phyloP scores from a whole-genome alignment of 37 sponge, comb jelly and placozoan species.

The Amphimedon queenslandica region DNA sequence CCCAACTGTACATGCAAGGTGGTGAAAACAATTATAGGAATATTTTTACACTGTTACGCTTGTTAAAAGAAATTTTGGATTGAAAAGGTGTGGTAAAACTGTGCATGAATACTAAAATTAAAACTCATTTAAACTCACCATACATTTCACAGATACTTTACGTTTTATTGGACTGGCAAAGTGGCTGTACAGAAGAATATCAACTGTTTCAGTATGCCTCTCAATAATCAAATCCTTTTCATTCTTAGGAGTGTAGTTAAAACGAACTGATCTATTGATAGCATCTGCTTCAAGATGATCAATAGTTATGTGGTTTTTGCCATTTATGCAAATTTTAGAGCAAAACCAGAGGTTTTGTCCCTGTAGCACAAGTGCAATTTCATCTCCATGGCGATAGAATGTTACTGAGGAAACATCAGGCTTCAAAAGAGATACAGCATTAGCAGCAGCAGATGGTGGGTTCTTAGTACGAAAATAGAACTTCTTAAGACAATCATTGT shows the following conservation, averaged over 20 bases:
- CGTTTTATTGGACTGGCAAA: neutral
- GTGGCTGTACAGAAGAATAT: neutral
- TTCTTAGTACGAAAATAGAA: no score
- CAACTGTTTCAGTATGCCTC: neutral
- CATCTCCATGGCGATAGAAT: neutral
- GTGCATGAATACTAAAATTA: no score
- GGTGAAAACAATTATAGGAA: neutral
- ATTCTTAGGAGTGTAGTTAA: neutral
- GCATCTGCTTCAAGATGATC: neutral
- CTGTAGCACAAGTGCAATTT: neutral
- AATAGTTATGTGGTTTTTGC: neutral
- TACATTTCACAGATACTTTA: neutral
- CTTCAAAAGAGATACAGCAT: conserved; percentile 18
- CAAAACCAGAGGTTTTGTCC: conserved; percentile 7
- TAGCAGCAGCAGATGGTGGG: no score
- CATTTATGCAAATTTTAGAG: neutral
- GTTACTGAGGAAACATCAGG: conserved; percentile 2
- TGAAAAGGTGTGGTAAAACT: no score
- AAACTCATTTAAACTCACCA: neutral
- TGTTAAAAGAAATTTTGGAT: no score
- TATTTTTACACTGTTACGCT: no score
- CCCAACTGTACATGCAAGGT: no score
- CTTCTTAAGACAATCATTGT: no score
- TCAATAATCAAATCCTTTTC: neutral
- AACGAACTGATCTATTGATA: neutral